phyloP scores from a whole-genome alignment of 2,888 invertebrate genomes.

The Clepsis dumicolana region DNA sequence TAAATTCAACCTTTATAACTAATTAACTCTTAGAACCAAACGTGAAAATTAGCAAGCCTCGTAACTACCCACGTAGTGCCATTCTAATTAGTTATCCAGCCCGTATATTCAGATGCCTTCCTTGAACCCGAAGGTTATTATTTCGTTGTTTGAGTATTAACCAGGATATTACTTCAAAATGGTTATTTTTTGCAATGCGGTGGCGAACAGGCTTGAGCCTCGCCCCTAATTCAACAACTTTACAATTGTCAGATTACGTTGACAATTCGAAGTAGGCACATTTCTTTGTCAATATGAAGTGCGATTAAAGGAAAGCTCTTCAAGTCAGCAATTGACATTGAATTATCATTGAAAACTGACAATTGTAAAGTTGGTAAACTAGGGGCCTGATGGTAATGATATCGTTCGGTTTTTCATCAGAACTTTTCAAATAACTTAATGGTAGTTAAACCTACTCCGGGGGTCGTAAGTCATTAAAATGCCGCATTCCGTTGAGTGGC shows the following conservation, averaged over 20 bases:
- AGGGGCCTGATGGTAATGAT: too few relatives aligned
- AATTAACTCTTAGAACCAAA: conserved; percentile 1
- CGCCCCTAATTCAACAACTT: too few relatives aligned
- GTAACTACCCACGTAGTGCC: background rate
- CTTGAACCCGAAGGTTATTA: background rate
- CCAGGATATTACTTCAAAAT: too few relatives aligned
- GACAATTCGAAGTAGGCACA: too few relatives aligned
- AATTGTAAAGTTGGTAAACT: too few relatives aligned
- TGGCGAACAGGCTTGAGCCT: too few relatives aligned
- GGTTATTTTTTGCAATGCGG: too few relatives aligned
- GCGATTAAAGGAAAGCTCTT: too few relatives aligned
- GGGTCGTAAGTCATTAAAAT: conserved; percentile 37
- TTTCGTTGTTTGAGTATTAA: background rate
- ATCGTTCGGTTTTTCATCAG: background rate
- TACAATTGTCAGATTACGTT: too few relatives aligned
- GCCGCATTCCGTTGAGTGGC: conserved; percentile 30
- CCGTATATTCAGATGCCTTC: background rate
- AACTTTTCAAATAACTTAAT: background rate
- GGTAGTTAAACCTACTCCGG: background rate
- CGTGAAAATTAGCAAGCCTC: background rate
- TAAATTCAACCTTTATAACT: background rate
- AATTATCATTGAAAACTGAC: too few relatives aligned
- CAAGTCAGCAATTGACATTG: too few relatives aligned
- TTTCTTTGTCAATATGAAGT: too few relatives aligned
- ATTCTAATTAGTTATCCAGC: conserved; percentile 1